Conservation (phyloP, 2,888 invertebrate genomes). For the Athrips mouffetella region DNA sequence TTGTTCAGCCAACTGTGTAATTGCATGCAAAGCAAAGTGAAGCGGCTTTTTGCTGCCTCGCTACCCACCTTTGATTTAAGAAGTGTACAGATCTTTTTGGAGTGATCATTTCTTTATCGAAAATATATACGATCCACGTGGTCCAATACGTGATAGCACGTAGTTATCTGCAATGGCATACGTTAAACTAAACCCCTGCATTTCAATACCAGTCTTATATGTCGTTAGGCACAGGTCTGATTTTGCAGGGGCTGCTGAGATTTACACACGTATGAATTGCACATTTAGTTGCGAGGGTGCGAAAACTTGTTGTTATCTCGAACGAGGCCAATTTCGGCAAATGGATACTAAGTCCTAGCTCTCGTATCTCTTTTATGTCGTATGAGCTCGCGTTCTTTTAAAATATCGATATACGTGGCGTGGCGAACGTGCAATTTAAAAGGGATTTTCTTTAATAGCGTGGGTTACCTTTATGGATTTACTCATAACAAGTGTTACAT, state of each 20-base stretch:
- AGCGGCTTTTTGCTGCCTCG: not conserved
- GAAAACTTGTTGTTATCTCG: constrained; percentile 78
- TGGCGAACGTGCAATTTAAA: constrained; percentile 59
- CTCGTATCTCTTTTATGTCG: constrained; percentile 73
- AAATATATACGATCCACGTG: constrained; percentile 27
- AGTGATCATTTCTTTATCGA: not conserved
- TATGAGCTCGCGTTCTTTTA: constrained; percentile 63
- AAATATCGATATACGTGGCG: constrained; percentile 65
- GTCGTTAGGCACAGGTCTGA: constrained; percentile 27
- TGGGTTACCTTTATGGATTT: constrained; percentile 35
- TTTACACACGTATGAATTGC: constrained; percentile 75
- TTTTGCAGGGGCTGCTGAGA: constrained; percentile 28
- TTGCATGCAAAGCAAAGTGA: constrained; percentile 45
- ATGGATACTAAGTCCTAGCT: constrained; percentile 78
- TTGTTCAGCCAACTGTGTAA: constrained; percentile 58
- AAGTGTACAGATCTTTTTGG: not conserved
- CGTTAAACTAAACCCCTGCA: constrained; percentile 42
- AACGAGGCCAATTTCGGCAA: constrained; percentile 77
- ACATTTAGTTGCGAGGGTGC: constrained; percentile 75
- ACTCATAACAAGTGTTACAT: too few relatives aligned
- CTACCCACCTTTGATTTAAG: not conserved
- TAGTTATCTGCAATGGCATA: constrained; percentile 58
- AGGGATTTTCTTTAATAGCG: constrained; percentile 69
- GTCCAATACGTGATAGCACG: constrained; percentile 67
- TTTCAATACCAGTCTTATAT: constrained; percentile 27